phyloP scores from a whole-genome alignment of 2,113 vertebrate species.

The Numenius arquata region DNA sequence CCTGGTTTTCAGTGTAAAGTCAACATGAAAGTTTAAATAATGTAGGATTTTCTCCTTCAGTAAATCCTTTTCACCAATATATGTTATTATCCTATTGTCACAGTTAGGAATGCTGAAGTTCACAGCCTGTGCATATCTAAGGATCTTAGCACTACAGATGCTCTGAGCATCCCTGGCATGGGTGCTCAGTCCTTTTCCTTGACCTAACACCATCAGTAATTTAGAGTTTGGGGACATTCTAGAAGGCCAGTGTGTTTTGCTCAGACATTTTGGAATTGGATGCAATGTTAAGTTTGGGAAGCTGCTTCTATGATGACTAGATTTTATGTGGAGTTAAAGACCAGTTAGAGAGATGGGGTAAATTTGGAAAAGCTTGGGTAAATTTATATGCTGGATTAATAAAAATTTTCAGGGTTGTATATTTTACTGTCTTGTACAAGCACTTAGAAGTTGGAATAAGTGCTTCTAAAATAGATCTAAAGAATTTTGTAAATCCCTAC shows the following conservation, averaged over 20 bases:
- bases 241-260: neutral
- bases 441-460: neutral
- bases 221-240: neutral
- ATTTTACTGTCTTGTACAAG: neutral
- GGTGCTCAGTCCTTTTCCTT: neutral
- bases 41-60: neutral
- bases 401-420: neutral
- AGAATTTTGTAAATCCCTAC: neutral
- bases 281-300: neutral
- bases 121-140: neutral
- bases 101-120: neutral
- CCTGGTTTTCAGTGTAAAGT: neutral
- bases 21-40: neutral
- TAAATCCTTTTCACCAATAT: neutral
- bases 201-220: neutral
- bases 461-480: neutral
- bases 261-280: neutral
- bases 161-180: neutral
- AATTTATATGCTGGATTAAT: neutral
- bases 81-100: neutral
- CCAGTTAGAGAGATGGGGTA: neutral
- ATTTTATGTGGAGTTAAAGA: neutral
- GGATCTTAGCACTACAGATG: neutral
- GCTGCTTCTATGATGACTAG: neutral
- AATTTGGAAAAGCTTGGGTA: neutral